Conservation (phyloP, 53 echinoderm and acorn worm species). For the Hippasteria phrygiana region DNA sequence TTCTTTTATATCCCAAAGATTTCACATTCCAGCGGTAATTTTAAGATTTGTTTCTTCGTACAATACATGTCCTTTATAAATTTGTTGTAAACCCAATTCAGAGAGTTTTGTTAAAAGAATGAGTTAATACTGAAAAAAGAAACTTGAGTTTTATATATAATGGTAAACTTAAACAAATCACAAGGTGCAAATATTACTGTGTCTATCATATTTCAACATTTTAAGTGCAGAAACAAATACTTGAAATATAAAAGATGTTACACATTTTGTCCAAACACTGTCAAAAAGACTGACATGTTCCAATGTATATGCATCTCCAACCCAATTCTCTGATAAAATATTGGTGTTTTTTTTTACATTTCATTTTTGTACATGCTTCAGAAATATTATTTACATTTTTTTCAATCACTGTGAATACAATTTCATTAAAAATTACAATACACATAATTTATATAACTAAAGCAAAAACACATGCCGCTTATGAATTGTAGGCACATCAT, state of each 20-base stretch:
- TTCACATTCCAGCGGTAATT: no score
- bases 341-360: slow-evolving; percentile 7
- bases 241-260: not conserved
- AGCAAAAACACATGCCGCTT: not conserved
- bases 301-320: slow-evolving; percentile 29
- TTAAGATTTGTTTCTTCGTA: no score
- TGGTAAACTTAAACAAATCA: no score
- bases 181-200: no score
- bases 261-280: not conserved
- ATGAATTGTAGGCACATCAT: not conserved
- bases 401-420: not conserved
- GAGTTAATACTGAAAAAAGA: no score
- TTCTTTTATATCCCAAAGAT: no score
- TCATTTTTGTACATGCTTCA: slow-evolving; percentile 39
- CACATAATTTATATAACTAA: slow-evolving; percentile 3
- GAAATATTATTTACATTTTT: slow-evolving; percentile 41
- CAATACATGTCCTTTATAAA: no score
- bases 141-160: no score
- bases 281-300: not conserved
- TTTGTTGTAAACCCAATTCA: no score
- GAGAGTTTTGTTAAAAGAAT: no score
- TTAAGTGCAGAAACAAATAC: no score
- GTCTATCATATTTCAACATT: no score
- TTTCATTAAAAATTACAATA: slow-evolving; percentile 38
- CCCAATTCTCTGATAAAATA: not conserved